Evolutionary conservation across 2,888 invertebrate genomes (phyloP), one percentile per base, ranked within the genome.

Genomic region (Pristionchus maxplancki): DNA sequence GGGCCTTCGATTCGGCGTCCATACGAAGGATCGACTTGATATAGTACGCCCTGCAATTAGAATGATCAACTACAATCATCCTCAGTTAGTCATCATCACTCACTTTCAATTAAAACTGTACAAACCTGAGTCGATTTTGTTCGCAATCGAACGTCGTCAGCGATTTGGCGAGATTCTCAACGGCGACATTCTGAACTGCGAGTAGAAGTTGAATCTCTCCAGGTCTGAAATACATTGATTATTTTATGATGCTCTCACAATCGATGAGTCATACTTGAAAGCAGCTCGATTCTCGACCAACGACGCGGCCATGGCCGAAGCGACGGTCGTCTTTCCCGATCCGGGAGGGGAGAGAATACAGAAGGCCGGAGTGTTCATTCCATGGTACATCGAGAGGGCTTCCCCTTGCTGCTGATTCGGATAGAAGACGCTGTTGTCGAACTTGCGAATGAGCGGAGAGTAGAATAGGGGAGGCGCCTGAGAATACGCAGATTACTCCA

Each of bases 331-430:
- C 82, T 83, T 83, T 28, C 82, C 82, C 44, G 82, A 83, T 3
- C 82, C 82, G 11, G 82, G 82, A 15, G 82, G 82, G 2, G 82
- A 83, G 8, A 53, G 82, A 58, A 83, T 83, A 11, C 82, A 83
- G 82, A 83, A 83, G 17, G 53, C 82, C 0, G 82, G 82, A 8
- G 24, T 20, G 20, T 83, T 34, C 82, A 83, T 50, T 17, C 20
- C 50, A 15, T 83, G 53, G 34, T 83, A 83, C 53, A 83, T 53
- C 17, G 28, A 20, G 2, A 83, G 1, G 3, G 82, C 82, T 17
- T 34, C 24, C 6, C 24, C 9, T 37, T 83, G 82, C 11, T 20
- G 82, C 20, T 83, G 34, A 24, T 83, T 83, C 5, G 44, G 82
- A 11, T 9, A 9, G 31, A 83, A 53, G 6, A 34, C 8, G 20